A percentile compares a stretch with the other conserved stretches of the same genome.
These are phyloP conservation scores for Pseudopipra pipra DNA, from an alignment of 2,113 vertebrate genomes.

Conservation along the genomic window DNA sequence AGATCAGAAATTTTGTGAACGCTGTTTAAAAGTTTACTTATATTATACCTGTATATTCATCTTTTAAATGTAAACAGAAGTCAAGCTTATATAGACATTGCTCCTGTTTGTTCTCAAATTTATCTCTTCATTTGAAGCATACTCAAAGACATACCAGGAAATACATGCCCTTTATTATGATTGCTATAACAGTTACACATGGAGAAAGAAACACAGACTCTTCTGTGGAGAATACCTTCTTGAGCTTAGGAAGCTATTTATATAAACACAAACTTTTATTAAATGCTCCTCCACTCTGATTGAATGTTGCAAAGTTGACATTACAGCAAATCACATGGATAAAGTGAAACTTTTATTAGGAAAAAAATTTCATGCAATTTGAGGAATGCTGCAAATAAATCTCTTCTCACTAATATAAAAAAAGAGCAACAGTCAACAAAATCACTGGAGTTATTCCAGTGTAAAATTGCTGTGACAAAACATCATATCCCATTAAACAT, in stretches of 20 bases:
- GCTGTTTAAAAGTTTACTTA: not conserved
- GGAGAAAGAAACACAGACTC: not conserved
- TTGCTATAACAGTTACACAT: not conserved
- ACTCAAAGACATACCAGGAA: not conserved
- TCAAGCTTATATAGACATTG: not conserved
- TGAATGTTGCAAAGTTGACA: not conserved
- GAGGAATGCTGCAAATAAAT: not conserved
- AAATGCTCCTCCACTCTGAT: accelerated
- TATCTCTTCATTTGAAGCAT: not conserved
- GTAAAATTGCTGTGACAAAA: not conserved
- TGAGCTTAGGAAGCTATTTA: not conserved
- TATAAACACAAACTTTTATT: not conserved
- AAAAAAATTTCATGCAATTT: not conserved
- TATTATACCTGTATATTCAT: not conserved
- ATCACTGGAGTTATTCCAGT: not conserved
- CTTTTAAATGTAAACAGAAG: not conserved
- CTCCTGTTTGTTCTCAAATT: not conserved
- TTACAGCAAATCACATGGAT: not conserved
- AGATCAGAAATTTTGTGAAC: not conserved
- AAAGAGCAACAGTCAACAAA: not conserved
- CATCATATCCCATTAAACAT: not conserved
- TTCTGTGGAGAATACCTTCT: not conserved
- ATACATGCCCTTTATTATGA: not conserved
- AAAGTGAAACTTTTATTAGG: not conserved
- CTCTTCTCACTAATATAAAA: not conserved